Evolutionary conservation across 64 coral and sea anemone genomes (phyloP).

Genomic region (Trachythela sp.): DNA sequence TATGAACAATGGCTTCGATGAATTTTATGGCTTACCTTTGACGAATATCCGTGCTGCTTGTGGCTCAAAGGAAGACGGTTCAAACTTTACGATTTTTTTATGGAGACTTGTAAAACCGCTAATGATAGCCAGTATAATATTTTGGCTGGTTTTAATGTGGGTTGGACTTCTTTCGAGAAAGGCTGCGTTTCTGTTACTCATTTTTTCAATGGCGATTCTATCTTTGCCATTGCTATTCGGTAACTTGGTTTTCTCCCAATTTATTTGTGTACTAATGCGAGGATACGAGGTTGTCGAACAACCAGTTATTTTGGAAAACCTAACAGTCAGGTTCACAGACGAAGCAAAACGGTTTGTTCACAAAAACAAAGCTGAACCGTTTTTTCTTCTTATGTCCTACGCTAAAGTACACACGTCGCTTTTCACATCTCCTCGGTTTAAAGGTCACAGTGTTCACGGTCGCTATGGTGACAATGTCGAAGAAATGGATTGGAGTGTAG

Average conservation of each 20-base stretch:
- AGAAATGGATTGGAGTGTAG: slow-evolving; percentile 54
- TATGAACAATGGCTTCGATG: slow-evolving; percentile 24
- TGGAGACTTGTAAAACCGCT: background rate
- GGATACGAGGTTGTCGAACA: slow-evolving; percentile 36
- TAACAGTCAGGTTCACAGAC: slow-evolving; percentile 34
- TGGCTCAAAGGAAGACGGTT: slow-evolving; percentile 26
- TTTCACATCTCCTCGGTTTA: slow-evolving; percentile 6
- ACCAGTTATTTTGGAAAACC: background rate
- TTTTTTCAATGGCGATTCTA: background rate
- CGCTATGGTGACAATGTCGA: slow-evolving; percentile 44
- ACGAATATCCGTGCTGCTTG: slow-evolving; percentile 30
- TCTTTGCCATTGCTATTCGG: background rate
- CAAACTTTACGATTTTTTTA: background rate
- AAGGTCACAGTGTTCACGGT: slow-evolving; percentile 39
- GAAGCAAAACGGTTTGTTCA: slow-evolving; percentile 23
- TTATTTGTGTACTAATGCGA: slow-evolving; percentile 37
- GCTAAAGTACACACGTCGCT: slow-evolving; percentile 35
- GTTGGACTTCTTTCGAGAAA: background rate
- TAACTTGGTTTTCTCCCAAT: background rate
- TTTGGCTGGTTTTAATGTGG: background rate
- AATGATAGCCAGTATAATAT: background rate
- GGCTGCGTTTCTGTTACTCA: background rate
- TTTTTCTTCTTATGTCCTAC: slow-evolving; percentile 39
- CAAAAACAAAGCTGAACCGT: slow-evolving; percentile 20
- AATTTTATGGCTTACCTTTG: slow-evolving; percentile 42